Conservation (phyloP, 2,888 invertebrate genomes). For the Rhamnusium bicolor region DNA sequence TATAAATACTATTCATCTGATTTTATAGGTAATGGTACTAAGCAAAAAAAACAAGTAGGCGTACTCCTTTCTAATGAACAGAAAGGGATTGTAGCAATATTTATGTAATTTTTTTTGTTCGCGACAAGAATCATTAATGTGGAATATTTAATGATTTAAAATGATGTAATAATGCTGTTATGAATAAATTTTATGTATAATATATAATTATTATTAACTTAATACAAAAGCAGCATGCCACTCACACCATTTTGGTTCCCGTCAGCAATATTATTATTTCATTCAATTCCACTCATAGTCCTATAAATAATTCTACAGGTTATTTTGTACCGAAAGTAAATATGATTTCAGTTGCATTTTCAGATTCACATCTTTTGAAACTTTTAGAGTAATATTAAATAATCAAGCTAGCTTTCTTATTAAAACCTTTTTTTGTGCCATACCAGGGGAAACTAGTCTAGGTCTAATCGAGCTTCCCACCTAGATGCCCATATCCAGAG, state of each 20-base stretch:
- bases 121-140: background rate
- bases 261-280: background rate
- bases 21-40: background rate
- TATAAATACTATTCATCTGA: too few species aligned
- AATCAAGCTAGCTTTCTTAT: too few species aligned
- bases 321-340: too few species aligned
- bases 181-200: background rate
- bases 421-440: too few species aligned
- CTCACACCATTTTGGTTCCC: background rate
- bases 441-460: too few species aligned
- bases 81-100: slow-evolving; percentile 14
- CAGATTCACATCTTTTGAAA: too few species aligned
- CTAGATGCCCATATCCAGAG: too few species aligned
- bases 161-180: background rate
- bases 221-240: background rate
- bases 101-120: background rate
- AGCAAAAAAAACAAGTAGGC: background rate
- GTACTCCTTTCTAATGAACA: slow-evolving; percentile 11
- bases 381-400: too few species aligned
- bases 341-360: too few species aligned
- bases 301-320: background rate
- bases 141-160: background rate
- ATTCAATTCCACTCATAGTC: background rate
- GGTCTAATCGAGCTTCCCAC: too few species aligned
- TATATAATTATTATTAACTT: background rate